A percentile compares a stretch with the other conserved stretches of the same genome.
These are phyloP conservation scores for Halocaridina rubra DNA, from an alignment of 2,888 invertebrate species.

Conservation along the genomic window DNA sequence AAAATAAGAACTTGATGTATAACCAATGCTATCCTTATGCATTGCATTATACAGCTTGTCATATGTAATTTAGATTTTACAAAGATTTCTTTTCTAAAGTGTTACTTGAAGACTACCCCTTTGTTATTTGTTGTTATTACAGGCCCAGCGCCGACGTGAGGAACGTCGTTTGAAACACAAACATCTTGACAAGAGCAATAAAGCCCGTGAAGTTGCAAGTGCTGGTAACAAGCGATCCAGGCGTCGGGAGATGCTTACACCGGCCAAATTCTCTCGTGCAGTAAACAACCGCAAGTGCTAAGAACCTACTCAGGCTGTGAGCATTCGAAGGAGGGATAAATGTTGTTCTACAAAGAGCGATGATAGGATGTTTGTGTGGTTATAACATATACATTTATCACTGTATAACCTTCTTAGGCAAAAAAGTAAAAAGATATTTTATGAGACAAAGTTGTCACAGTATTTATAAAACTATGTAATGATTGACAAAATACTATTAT, in stretches of 20 bases:
- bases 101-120: neutral
- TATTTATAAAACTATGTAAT: too few relatives aligned
- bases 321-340: constrained; percentile 32
- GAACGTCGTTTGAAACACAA: constrained; percentile 71
- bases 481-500: too few relatives aligned
- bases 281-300: constrained; percentile 76
- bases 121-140: constrained; percentile 44
- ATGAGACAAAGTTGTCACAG: too few relatives aligned
- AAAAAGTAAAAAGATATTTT: neutral
- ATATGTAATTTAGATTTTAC: too few relatives aligned
- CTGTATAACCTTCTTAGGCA: too few relatives aligned
- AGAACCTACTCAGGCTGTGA: constrained; percentile 24
- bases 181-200: constrained; percentile 73
- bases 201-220: constrained; percentile 72
- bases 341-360: neutral
- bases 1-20: too few relatives aligned
- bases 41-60: too few relatives aligned
- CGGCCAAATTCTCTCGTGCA: constrained; percentile 72
- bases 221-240: constrained; percentile 72
- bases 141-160: constrained; percentile 71
- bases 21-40: too few relatives aligned
- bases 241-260: constrained; percentile 59
- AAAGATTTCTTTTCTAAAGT: neutral
- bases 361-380: neutral
- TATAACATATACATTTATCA: too few relatives aligned